Evolutionary conservation across 2,888 invertebrate species (phyloP), one percentile per base, ranked within the genome.

Genomic region (Luperina nickerlii): DNA sequence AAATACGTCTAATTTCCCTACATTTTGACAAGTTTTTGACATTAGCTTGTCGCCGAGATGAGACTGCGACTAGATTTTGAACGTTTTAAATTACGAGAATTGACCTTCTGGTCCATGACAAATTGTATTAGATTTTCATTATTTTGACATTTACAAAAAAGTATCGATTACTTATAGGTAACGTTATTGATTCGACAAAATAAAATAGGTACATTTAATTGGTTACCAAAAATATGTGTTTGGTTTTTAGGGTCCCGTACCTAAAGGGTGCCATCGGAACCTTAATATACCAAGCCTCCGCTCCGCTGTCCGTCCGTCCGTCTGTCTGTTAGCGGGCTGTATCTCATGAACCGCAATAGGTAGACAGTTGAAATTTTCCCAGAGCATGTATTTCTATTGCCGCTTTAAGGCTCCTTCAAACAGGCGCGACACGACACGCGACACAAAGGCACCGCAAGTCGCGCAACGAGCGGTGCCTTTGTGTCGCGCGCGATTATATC

Each of bases 101-200:
- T n/a, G n/a, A n/a, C n/a, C n/a, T n/a, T n/a, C n/a, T n/a, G n/a
- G 63, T 77, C 63, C 63, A 68, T 74, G 79, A 83, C 83, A 85
- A 89, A 81, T 84, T 76, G 57, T 76, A 66, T 74, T 78, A 72
- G 15, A 70, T 82, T 78, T 38, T 74, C n/a, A 73, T 57, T 66
- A 66, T 65, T 78, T 15, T 68, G 71, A 67, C 75, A 79, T 85
- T 70, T 63, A 65, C 45, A 76, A 80, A 72, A 81, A 77, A 71
- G 15, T 78, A 76, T 83, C 45, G 68, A 74, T 66, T 32, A 32
- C 32, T 32, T 18, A 65, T 69, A n/a, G n/a, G n/a, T n/a, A 81
- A 80, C 72, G 42, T 73, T 76, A 84, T 82, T 67, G 57, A 74
- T 82, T 74, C 13, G 70, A 38, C 15, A 18, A 80, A 67, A 74